A percentile compares a stretch with the other conserved stretches of the same genome.
phyloP scores from a whole-genome alignment of 64 coral and sea anemone species.

The Stylophora pistillata region DNA sequence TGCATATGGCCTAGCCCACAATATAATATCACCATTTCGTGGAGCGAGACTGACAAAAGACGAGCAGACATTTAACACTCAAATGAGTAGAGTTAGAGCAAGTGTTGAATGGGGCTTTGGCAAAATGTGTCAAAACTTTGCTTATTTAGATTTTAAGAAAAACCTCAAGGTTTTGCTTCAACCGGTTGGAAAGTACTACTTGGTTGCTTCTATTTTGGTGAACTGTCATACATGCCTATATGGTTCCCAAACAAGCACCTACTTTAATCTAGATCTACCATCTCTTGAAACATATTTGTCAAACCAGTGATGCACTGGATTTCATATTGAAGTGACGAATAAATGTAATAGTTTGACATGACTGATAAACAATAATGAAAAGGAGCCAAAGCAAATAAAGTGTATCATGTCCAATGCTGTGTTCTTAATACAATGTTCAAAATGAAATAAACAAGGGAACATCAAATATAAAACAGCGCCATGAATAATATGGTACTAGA shows the following conservation, averaged over 20 bases:
- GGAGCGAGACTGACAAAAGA: not conserved
- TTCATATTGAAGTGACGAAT: no score
- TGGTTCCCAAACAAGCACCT: constrained; percentile 20
- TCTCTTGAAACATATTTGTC: not conserved
- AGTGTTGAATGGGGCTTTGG: constrained; percentile 16
- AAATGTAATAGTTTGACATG: no score
- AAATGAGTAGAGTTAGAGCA: constrained; percentile 22
- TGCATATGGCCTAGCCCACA: not conserved
- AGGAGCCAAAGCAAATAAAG: no score
- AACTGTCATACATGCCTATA: constrained; percentile 44
- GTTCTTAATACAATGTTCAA: no score
- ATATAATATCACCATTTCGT: not conserved
- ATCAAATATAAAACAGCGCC: no score
- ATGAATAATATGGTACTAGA: no score
- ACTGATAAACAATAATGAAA: no score
- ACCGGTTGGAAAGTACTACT: constrained; percentile 17
- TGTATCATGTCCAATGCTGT: no score
- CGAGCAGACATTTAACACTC: not conserved
- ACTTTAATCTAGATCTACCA: constrained; percentile 6
- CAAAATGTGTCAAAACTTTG: constrained; percentile 6
- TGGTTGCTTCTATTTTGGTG: not conserved
- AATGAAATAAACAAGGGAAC: no score
- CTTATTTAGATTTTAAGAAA: not conserved
- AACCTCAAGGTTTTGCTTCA: not conserved
- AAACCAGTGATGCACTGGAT: no score